A percentile compares a stretch with the other conserved stretches of the same genome.
Conservation (phyloP, 2,113 vertebrate species). For the Ancistrus triradiatus region DNA sequence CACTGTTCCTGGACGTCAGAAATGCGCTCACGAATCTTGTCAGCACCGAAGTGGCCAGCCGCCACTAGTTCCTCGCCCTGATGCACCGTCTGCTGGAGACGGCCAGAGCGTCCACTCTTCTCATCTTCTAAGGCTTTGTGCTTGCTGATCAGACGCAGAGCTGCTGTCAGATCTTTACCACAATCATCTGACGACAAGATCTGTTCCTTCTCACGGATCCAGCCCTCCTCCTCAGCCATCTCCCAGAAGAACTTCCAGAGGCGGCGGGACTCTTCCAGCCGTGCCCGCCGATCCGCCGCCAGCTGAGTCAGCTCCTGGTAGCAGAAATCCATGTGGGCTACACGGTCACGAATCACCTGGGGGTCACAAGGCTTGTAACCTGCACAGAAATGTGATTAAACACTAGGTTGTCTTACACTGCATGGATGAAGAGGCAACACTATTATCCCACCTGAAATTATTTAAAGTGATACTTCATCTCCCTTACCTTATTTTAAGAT, state of each 20-base stretch:
- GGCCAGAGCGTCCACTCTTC: slow-evolving; percentile 83
- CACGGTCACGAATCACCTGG: slow-evolving; percentile 86
- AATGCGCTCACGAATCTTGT: slow-evolving; percentile 84
- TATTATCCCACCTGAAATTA: background rate
- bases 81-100: slow-evolving; percentile 82
- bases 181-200: slow-evolving; percentile 87
- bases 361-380: slow-evolving; percentile 96
- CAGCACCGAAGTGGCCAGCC: slow-evolving; percentile 83
- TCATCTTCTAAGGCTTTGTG: slow-evolving; percentile 91
- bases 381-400: slow-evolving; percentile 45
- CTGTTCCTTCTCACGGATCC: slow-evolving; percentile 95
- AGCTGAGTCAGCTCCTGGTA: slow-evolving; percentile 92
- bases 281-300: slow-evolving; percentile 79
- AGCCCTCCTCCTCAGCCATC: slow-evolving; percentile 94
- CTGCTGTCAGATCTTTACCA: slow-evolving; percentile 86
- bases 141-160: slow-evolving; percentile 84
- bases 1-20: slow-evolving; percentile 84
- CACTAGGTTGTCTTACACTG: too few species aligned
- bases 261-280: slow-evolving; percentile 87
- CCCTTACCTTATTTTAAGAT: too few species aligned
- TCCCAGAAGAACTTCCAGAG: slow-evolving; percentile 99
- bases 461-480: background rate
- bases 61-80: slow-evolving; percentile 86
- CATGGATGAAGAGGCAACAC: too few species aligned
- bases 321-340: slow-evolving; percentile 93